phyloP scores from a whole-genome alignment of 2,797 vertebrate species.

The Sebastolobus alascanus region DNA sequence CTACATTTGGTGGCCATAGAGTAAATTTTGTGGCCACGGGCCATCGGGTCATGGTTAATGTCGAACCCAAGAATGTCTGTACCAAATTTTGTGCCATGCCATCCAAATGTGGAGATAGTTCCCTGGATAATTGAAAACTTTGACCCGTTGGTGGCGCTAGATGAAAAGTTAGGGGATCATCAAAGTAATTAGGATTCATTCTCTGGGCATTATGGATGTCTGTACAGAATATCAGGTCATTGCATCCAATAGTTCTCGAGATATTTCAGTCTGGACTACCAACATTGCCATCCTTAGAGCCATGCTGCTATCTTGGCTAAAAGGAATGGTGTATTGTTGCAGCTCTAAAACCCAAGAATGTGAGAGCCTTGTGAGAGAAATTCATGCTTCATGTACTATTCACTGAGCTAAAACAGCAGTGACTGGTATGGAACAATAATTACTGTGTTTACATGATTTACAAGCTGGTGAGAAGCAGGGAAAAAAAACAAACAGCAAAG shows the following conservation, averaged over 20 bases:
- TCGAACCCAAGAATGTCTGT: no score
- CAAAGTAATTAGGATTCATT: background rate
- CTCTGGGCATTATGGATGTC: no score
- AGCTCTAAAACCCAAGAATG: background rate
- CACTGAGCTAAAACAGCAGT: background rate
- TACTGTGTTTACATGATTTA: background rate
- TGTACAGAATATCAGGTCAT: background rate
- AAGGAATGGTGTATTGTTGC: background rate
- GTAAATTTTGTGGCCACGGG: no score
- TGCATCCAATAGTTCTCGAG: background rate
- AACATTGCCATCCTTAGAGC: background rate
- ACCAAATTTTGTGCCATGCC: background rate
- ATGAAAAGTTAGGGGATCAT: background rate
- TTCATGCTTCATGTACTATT: background rate
- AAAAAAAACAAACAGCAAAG: background rate
- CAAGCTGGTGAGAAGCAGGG: background rate
- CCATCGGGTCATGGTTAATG: no score
- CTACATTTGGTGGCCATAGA: no score
- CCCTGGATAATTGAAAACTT: background rate
- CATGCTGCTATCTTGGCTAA: background rate
- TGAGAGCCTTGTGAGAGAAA: background rate
- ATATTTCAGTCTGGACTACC: background rate
- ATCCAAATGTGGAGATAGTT: background rate
- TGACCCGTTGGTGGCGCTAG: no score
- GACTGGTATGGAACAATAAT: background rate